These are phyloP conservation scores for Drosophila truncata DNA, from an alignment of 1,140 invertebrate genomes.

Conservation along the genomic window DNA sequence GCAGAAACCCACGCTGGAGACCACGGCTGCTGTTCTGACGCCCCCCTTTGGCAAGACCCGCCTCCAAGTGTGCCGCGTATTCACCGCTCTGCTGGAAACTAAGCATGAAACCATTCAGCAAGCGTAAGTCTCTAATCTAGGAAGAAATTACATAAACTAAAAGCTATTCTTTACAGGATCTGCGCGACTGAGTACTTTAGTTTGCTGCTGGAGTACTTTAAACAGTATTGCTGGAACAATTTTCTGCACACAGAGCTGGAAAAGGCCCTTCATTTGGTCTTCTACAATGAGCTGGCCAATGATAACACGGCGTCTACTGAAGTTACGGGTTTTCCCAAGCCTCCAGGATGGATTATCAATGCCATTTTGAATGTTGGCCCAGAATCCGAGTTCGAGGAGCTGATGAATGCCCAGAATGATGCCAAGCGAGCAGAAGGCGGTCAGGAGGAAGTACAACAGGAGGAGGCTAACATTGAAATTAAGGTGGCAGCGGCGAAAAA, in stretches of 20 bases:
- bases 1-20: constrained; percentile 75
- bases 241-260: constrained; percentile 94
- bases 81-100: constrained; percentile 89
- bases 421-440: constrained; percentile 50
- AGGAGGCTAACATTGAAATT: constrained; percentile 36
- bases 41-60: constrained; percentile 92
- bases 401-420: constrained; percentile 59
- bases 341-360: constrained; percentile 45
- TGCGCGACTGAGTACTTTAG: constrained; percentile 83
- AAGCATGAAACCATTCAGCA: constrained; percentile 88
- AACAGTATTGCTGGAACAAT: constrained; percentile 95
- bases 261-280: constrained; percentile 89
- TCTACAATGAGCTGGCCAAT: constrained; percentile 83
- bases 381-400: constrained; percentile 29
- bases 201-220: constrained; percentile 91
- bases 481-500: constrained; percentile 20
- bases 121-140: constrained; percentile 68
- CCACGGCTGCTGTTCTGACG: constrained; percentile 86
- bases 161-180: constrained; percentile 52
- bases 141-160: not conserved
- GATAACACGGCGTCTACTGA: constrained; percentile 64
- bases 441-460: constrained; percentile 8
- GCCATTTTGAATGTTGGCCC: constrained; percentile 43
- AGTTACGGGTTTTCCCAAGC: constrained; percentile 46
- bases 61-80: constrained; percentile 91